Base-by-base conservation (phyloP, 1,140 invertebrate genomes). In the Papilio aristodemus region DNA sequence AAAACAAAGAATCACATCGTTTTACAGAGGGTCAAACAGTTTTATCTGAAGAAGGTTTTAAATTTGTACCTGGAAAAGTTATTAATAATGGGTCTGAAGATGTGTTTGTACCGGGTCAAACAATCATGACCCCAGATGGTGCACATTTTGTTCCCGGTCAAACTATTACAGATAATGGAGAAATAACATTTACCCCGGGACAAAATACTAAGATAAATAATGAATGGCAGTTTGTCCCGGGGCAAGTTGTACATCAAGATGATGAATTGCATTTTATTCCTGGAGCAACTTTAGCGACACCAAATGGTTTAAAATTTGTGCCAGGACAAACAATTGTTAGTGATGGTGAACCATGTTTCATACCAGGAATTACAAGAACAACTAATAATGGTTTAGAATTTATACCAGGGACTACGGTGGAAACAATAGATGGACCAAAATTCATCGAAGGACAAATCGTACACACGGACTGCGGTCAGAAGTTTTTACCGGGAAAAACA, bases 361-460 rank as follows among this genome's bases (percentile, higher is more conserved):
- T 92, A 62, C 94, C 94, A 37, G 95, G 95, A 9, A 81, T 95
- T 22, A 91, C 92, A 0, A 87, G 80, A 81, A 75, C 77, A 9
- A 78, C 69, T 17, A 71, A 75, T 32, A 76, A 78, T 70, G 78
- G 75, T n/a, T 74, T 89, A 25, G 85, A 92, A 77, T 96, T 96
- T 78, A 79, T 95, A 22, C 93, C 94, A n/a, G 95, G 95, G 6
- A 93, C 94, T 38, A 93, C 93, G 37, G 90, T 95, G 43, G 92
- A 94, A 57, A 95, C 94, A 2, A 92, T 93, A 54, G 91, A 94
- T 71, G 94, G 94, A 19, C 83, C 91, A 0, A 94, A 94, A 81
- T 95, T 95, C 78, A 92, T 95, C 37, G 93, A 95, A 87, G 95
- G 95, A 7, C 94, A 95, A 83, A 91, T 95, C 62, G 81, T 95